These are phyloP conservation scores for Ceramica pisi DNA, from an alignment of 2,888 invertebrate species.

Conservation along the genomic window DNA sequence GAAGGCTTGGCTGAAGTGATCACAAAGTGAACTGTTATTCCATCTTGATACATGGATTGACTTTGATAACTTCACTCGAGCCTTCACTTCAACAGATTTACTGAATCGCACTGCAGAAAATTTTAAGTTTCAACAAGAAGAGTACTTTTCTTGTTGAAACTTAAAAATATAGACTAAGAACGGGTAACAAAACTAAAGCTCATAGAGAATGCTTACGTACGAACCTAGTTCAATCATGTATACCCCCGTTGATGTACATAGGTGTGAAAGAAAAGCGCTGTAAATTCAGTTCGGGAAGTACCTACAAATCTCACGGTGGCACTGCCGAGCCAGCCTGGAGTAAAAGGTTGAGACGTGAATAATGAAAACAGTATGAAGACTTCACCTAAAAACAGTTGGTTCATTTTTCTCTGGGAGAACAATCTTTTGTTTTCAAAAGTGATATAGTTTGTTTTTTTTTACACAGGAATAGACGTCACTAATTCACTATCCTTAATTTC, in stretches of 20 bases:
- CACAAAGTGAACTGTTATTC: no score
- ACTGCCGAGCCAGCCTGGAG: constrained; percentile 16
- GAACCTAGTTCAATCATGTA: constrained; percentile 46
- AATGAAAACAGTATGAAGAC: constrained; percentile 40
- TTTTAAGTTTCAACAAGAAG: no score
- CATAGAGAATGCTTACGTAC: constrained; percentile 11
- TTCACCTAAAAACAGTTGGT: constrained; percentile 8
- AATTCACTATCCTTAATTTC: not conserved
- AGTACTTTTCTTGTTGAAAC: no score
- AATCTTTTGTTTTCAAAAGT: not conserved
- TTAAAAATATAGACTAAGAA: not conserved
- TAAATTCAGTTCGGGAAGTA: constrained; percentile 21
- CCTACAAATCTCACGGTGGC: constrained; percentile 31
- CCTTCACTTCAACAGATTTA: no score
- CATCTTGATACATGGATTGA: no score
- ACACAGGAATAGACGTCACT: not conserved
- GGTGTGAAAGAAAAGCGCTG: constrained; percentile 43
- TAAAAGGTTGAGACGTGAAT: constrained; percentile 31
- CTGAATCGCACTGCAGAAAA: no score
- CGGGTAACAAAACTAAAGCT: constrained; percentile 18
- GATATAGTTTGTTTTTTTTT: not conserved
- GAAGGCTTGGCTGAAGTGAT: no score
- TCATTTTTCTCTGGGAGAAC: not conserved
- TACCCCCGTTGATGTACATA: constrained; percentile 25
- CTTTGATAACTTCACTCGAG: no score